Evolutionary conservation across 2,797 vertebrate genomes (phyloP).

Genomic region (Spinibarbus caldwelli): DNA sequence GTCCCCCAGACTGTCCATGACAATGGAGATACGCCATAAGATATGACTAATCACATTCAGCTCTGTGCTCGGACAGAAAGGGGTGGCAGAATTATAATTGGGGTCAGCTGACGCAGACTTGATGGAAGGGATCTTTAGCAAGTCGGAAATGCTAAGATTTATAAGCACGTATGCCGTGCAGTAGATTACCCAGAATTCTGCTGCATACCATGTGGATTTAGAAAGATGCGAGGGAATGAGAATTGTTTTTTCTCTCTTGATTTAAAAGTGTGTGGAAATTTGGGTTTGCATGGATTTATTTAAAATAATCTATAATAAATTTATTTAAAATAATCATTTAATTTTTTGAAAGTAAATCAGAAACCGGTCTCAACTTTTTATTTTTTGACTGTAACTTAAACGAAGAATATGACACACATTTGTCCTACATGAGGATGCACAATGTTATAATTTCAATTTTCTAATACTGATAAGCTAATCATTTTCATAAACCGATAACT

Average conservation of each 20-base stretch:
- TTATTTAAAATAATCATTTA: too few relatives aligned
- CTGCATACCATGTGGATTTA: background rate
- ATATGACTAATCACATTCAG: conserved; percentile 39
- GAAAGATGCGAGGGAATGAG: background rate
- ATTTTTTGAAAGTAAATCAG: too few relatives aligned
- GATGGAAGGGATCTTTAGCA: conserved; percentile 76
- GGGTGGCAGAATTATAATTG: conserved; percentile 77
- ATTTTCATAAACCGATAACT: background rate
- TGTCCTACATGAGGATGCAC: background rate
- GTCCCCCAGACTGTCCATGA: conserved; percentile 25
- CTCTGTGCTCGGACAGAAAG: conserved; percentile 11
- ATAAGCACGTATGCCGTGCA: conserved; percentile 62
- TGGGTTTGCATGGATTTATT: background rate
- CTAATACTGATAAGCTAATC: background rate
- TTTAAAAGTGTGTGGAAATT: background rate
- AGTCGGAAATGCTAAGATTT: conserved; percentile 72
- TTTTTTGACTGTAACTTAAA: too few relatives aligned
- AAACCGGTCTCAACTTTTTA: too few relatives aligned
- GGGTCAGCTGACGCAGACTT: conserved; percentile 77
- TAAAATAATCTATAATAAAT: background rate
- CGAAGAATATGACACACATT: too few relatives aligned
- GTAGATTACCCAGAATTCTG: conserved; percentile 4
- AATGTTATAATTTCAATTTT: background rate
- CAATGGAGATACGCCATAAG: conserved; percentile 24
- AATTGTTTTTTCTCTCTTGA: background rate